phyloP scores from a whole-genome alignment of 2,113 vertebrate genomes.

The Plecotus auritus region DNA sequence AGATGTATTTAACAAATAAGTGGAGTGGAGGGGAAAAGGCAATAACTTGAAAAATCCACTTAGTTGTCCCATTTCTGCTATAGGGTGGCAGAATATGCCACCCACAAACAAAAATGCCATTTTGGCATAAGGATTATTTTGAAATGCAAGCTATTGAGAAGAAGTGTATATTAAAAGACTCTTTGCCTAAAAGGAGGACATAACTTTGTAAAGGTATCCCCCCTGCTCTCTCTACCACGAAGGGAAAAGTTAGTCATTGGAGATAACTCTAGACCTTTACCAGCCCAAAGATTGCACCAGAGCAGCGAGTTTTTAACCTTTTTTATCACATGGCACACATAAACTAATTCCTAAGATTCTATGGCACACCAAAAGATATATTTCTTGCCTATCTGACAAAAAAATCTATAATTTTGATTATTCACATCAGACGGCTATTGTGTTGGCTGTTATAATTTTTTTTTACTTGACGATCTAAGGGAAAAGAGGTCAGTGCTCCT shows the following conservation, averaged over 20 bases:
- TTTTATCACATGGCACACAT: background rate
- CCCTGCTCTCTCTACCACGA: background rate
- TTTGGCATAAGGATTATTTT: background rate
- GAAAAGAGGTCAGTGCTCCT: background rate
- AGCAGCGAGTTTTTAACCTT: background rate
- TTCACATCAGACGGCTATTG: background rate
- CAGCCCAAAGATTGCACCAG: background rate
- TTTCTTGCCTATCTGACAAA: background rate
- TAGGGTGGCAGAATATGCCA: background rate
- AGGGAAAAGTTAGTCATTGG: background rate
- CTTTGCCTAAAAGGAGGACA: background rate
- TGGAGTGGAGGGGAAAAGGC: background rate
- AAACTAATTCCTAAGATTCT: background rate
- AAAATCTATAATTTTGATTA: background rate
- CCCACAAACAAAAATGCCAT: background rate
- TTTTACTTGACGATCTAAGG: background rate
- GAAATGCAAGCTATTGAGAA: background rate
- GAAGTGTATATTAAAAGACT: background rate
- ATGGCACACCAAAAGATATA: background rate
- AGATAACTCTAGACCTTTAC: background rate
- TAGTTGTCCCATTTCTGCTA: background rate
- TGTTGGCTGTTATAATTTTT: background rate
- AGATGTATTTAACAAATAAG: background rate
- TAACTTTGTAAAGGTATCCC: background rate
- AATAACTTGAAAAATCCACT: background rate